Evolutionary conservation across 2,797 vertebrate genomes (phyloP).

Genomic region (Eidolon dupreanum): DNA sequence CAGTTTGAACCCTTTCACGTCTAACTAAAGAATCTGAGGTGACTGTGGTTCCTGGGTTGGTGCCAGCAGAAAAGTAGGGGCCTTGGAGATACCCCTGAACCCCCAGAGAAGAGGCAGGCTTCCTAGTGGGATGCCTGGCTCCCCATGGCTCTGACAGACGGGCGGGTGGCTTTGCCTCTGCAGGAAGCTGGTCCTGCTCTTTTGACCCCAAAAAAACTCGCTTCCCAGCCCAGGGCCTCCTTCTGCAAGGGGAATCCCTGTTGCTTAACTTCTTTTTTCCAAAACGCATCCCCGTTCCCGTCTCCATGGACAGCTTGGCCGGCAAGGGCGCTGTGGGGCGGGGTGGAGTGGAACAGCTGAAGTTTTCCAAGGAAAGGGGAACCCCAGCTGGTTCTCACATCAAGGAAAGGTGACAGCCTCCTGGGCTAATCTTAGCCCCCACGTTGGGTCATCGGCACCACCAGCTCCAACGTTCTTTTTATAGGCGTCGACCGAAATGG

Average conservation of each 20-base stretch:
- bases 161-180: background rate
- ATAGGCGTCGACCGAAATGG: constrained; percentile 45
- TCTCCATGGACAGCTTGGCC: constrained; percentile 74
- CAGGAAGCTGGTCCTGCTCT: constrained; percentile 1
- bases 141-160: background rate
- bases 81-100: fast-evolving
- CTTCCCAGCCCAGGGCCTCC: background rate
- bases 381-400: constrained; percentile 72
- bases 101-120: background rate
- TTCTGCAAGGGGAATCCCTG: constrained; percentile 72
- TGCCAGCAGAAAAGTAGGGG: background rate
- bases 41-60: background rate
- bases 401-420: constrained; percentile 72
- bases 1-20: background rate
- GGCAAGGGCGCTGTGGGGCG: background rate
- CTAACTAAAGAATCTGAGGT: background rate
- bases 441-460: constrained; percentile 44
- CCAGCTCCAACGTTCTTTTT: constrained; percentile 52
- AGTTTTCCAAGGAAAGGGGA: constrained; percentile 67
- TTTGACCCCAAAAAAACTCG: constrained; percentile 43
- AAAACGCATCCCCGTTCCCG: constrained; percentile 65
- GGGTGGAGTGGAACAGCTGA: background rate
- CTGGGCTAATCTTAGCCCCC: constrained; percentile 62
- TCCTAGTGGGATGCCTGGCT: fast-evolving
- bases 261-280: constrained; percentile 75